These are phyloP conservation scores for Raja brachyura DNA, from an alignment of 2,113 vertebrate species.

Conservation along the genomic window DNA sequence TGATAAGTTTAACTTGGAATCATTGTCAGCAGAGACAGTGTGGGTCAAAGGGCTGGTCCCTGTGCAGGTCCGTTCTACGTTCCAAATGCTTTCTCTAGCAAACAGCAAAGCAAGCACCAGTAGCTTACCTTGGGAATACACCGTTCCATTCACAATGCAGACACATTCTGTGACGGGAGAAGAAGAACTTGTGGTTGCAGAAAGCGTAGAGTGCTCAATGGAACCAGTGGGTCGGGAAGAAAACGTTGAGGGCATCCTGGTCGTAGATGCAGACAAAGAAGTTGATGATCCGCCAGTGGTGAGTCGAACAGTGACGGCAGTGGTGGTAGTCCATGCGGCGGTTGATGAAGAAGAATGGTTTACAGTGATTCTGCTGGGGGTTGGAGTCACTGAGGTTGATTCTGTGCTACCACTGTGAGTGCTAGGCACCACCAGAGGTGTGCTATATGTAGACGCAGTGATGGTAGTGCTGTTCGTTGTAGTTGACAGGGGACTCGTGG, in stretches of 20 bases:
- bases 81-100: too few relatives aligned
- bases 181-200: background rate
- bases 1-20: too few relatives aligned
- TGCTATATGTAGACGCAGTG: background rate
- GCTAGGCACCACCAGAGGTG: background rate
- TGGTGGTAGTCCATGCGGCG: background rate
- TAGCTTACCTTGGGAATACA: slow-evolving; percentile 21
- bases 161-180: background rate
- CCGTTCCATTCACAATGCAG: background rate
- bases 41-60: too few relatives aligned
- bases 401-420: background rate
- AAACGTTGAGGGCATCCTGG: background rate
- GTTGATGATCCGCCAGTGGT: background rate
- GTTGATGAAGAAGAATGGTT: background rate
- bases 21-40: too few relatives aligned
- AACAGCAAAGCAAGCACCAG: background rate
- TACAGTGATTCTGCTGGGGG: background rate
- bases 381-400: background rate
- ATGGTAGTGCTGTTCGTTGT: background rate
- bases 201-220: background rate
- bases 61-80: background rate
- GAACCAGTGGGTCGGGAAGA: background rate
- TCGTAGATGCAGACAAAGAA: background rate
- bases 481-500: background rate
- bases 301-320: background rate